Conservation (phyloP, 2,888 invertebrate genomes). For the Sinopyrophorus schimmeli region DNA sequence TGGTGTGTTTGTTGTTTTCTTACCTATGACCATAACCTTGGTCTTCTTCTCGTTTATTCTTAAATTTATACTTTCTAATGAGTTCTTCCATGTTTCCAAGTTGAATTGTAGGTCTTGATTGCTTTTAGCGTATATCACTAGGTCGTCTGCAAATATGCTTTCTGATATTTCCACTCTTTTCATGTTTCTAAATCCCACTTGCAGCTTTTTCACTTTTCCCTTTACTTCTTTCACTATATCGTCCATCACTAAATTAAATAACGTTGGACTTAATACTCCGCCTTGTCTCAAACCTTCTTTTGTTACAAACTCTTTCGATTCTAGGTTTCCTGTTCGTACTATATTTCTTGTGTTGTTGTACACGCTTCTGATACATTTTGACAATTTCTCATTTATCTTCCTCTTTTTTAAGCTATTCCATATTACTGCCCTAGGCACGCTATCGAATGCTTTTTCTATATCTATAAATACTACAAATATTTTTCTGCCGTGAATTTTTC, state of each 20-base stretch:
- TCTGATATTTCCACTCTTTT: slow-evolving; percentile 10
- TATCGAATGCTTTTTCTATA: slow-evolving; percentile 13
- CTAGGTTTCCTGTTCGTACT: slow-evolving; percentile 7
- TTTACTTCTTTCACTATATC: slow-evolving; percentile 15
- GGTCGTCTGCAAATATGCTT: slow-evolving; percentile 14
- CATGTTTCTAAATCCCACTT: slow-evolving; percentile 13
- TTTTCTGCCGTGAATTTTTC: slow-evolving; percentile 4
- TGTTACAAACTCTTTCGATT: slow-evolving; percentile 13
- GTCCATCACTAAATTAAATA: slow-evolving; percentile 9
- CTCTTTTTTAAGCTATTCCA: slow-evolving; percentile 13
- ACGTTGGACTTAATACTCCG: slow-evolving; percentile 12
- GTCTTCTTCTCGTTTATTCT: slow-evolving; percentile 21
- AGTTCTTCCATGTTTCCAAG: slow-evolving; percentile 4
- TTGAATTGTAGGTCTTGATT: slow-evolving; percentile 8
- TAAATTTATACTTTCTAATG: slow-evolving; percentile 8
- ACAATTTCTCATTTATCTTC: neutral
- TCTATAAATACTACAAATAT: slow-evolving; percentile 2
- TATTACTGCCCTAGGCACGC: slow-evolving; percentile 3
- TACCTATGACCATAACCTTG: slow-evolving; percentile 20
- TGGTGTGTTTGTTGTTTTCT: too few relatives aligned
- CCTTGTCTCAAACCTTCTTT: slow-evolving; percentile 19
- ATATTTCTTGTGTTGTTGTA: slow-evolving; percentile 13
- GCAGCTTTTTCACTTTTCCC: slow-evolving; percentile 5
- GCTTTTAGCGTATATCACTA: slow-evolving; percentile 14
- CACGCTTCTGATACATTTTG: slow-evolving; percentile 6